A percentile compares a stretch with the other conserved stretches of the same genome.
Conservation (phyloP, 2,113 vertebrate genomes). For the Tragelaphus strepsiceros region DNA sequence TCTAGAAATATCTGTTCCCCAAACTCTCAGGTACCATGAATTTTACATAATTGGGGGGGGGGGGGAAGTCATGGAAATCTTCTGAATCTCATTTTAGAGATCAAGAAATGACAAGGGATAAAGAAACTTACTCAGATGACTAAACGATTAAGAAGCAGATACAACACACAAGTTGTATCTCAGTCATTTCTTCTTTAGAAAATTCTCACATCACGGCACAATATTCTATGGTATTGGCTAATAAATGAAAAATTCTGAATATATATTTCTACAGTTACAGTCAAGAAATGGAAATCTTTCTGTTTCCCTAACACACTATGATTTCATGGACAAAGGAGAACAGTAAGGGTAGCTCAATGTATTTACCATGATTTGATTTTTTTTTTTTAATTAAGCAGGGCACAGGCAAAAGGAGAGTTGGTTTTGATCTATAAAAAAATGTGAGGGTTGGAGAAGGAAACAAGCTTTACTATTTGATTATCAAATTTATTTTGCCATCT, state of each 20-base stretch:
- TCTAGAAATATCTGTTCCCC: background rate
- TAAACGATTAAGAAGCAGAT: background rate
- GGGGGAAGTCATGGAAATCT: background rate
- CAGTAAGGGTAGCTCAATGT: background rate
- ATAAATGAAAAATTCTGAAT: background rate
- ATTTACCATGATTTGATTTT: background rate
- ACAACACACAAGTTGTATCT: background rate
- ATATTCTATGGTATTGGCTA: background rate
- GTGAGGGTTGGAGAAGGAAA: background rate
- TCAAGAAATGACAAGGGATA: background rate
- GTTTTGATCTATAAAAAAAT: background rate
- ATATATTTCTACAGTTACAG: background rate
- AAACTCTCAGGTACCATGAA: background rate
- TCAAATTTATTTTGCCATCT: background rate
- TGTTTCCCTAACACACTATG: background rate
- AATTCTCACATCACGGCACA: background rate
- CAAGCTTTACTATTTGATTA: background rate
- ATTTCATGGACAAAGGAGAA: background rate
- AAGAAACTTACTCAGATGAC: background rate
- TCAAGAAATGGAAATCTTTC: background rate
- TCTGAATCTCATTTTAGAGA: conserved; percentile 7
- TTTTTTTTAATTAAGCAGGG: background rate
- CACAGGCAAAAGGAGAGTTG: background rate
- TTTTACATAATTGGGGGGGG: background rate
- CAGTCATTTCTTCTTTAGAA: background rate